Evolutionary conservation across 2,113 vertebrate genomes (phyloP).

Genomic region (Vanacampus margaritifer): DNA sequence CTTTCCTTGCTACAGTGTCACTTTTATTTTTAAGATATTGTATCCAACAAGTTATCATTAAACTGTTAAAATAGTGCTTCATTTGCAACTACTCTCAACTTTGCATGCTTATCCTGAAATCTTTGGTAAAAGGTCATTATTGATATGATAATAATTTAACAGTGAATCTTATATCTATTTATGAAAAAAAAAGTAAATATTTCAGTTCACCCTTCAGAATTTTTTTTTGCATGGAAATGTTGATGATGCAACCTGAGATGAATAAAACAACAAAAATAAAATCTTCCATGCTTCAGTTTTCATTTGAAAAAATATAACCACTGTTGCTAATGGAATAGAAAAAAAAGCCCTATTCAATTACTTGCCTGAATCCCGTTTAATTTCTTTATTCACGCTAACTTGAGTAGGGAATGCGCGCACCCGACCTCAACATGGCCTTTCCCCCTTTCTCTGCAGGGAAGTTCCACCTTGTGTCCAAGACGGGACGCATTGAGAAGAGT

Average conservation of each 20-base stretch:
- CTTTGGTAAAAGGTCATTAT: not conserved
- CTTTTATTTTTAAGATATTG: not conserved
- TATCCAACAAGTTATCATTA: not conserved
- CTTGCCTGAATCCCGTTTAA: not conserved
- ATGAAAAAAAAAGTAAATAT: not conserved
- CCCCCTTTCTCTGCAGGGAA: constrained; percentile 77
- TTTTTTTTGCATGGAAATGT: not conserved
- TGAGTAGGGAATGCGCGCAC: constrained; percentile 2
- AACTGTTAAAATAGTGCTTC: not conserved
- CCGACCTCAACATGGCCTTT: not conserved
- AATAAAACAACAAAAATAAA: not conserved
- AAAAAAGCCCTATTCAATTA: not conserved
- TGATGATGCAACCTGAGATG: not conserved
- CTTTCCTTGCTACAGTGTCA: not conserved
- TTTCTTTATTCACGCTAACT: not conserved
- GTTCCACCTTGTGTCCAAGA: constrained; percentile 89
- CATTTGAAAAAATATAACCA: not conserved
- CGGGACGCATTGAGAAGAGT: constrained; percentile 91
- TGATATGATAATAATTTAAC: not conserved
- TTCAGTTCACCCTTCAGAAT: not conserved
- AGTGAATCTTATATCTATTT: not conserved
- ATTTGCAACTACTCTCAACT: not conserved
- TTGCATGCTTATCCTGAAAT: not conserved
- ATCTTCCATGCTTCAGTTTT: not conserved
- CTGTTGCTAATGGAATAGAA: not conserved